A percentile compares a stretch with the other conserved stretches of the same genome.
Conservation (phyloP, 2,797 vertebrate genomes). For the Sebastes itinus region DNA sequence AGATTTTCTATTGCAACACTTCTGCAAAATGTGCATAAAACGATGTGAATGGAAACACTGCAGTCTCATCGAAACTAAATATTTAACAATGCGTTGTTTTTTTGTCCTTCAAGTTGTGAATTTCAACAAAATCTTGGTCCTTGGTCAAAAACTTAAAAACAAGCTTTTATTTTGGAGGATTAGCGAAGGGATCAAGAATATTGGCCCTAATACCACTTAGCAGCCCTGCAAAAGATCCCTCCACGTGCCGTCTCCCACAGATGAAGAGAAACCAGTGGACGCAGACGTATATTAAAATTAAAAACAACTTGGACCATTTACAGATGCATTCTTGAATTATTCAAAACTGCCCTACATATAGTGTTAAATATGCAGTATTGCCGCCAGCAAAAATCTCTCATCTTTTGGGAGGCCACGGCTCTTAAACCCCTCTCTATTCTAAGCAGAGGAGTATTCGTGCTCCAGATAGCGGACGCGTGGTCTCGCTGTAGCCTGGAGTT, state of each 20-base stretch:
- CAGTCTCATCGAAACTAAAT: neutral
- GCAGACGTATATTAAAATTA: conserved; percentile 66
- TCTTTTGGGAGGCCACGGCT: conserved; percentile 67
- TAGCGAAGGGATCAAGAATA: conserved; percentile 3
- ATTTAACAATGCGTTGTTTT: too few relatives aligned
- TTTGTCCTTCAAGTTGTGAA: neutral
- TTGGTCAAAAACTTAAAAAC: neutral
- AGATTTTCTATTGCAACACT: too few relatives aligned
- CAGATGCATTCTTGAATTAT: conserved; percentile 76
- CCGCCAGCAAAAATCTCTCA: conserved; percentile 69
- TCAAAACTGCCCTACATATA: conserved; percentile 74
- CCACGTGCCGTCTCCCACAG: conserved; percentile 11
- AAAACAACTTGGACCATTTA: conserved; percentile 73
- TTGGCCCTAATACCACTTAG: conserved; percentile 4
- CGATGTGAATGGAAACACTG: too few relatives aligned
- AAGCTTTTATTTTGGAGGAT: neutral
- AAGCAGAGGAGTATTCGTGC: conserved; percentile 53
- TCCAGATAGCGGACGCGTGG: conserved; percentile 35
- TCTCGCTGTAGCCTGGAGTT: conserved; percentile 45
- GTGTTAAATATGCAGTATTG: conserved; percentile 73
- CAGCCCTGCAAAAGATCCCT: neutral
- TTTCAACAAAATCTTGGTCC: neutral
- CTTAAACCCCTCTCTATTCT: conserved; percentile 64
- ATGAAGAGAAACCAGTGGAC: conserved; percentile 42
- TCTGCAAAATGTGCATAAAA: too few relatives aligned